Percentiles rank a stretch among this genome's conserved stretches.
These are phyloP conservation scores for Nasonia giraulti DNA, from an alignment of 1,140 invertebrate genomes.

Conservation along the genomic window DNA sequence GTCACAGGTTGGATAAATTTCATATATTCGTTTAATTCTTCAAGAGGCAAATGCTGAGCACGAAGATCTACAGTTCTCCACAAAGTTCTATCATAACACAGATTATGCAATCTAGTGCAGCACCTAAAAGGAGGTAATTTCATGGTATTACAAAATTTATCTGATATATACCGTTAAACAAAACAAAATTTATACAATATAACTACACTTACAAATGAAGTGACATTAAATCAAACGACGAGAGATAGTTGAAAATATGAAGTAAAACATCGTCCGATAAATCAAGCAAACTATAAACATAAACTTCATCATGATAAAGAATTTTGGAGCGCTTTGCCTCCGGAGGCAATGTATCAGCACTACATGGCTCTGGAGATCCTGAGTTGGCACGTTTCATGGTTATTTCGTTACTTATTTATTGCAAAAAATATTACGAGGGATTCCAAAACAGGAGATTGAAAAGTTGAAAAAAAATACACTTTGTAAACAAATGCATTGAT, in stretches of 20 bases:
- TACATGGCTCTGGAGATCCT: constrained; percentile 62
- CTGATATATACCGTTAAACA: neutral
- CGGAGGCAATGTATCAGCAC: constrained; percentile 50
- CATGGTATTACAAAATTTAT: neutral
- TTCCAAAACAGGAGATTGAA: neutral
- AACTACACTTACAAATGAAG: constrained; percentile 71
- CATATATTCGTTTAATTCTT: constrained; percentile 70
- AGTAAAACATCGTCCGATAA: constrained; percentile 75
- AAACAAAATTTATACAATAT: neutral
- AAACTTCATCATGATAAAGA: constrained; percentile 41
- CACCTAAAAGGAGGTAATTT: constrained; percentile 63
- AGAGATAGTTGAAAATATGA: constrained; percentile 74
- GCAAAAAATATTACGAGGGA: neutral
- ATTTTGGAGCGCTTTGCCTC: constrained; percentile 61
- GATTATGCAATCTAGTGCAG: constrained; percentile 70
- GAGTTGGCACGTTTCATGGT: constrained; percentile 66
- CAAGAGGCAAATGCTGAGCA: constrained; percentile 62
- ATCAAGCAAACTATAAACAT: constrained; percentile 58
- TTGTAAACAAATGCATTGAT: constrained; percentile 40
- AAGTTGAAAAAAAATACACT: neutral
- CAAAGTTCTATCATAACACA: constrained; percentile 74
- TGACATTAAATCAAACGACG: constrained; percentile 72
- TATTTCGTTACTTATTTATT: constrained; percentile 1
- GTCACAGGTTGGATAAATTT: constrained; percentile 72
- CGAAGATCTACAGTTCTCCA: constrained; percentile 75